A percentile compares a stretch with the other conserved stretches of the same genome.
These are phyloP conservation scores for Micronycteris hirsuta DNA, from an alignment of 2,113 vertebrate species.

Conservation along the genomic window DNA sequence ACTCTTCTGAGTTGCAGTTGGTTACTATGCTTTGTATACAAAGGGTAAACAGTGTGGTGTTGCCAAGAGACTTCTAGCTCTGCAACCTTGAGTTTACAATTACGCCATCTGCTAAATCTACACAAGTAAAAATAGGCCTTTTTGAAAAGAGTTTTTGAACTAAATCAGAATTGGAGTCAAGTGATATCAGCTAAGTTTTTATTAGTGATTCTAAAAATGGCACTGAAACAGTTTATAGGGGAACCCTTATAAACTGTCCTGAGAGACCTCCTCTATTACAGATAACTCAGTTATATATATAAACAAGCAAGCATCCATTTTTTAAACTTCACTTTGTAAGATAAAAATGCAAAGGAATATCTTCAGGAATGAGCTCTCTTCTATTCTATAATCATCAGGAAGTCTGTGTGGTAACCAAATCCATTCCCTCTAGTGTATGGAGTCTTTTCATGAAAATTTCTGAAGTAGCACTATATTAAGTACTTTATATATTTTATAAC, in stretches of 20 bases:
- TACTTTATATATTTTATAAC: neutral
- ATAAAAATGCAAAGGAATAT: neutral
- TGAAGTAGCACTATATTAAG: neutral
- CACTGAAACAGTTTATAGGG: neutral
- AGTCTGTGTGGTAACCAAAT: neutral
- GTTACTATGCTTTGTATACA: conserved; percentile 74
- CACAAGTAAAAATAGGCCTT: conserved; percentile 52
- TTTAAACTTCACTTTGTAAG: neutral
- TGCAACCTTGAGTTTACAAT: conserved; percentile 69
- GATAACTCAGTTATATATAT: neutral
- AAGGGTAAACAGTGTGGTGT: conserved; percentile 69
- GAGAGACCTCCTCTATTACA: neutral
- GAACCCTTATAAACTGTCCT: neutral
- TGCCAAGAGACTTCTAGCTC: conserved; percentile 72
- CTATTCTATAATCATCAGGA: neutral
- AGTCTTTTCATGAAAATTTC: neutral
- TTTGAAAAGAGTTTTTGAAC: conserved; percentile 63
- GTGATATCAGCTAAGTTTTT: conserved; percentile 58
- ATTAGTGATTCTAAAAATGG: conserved; percentile 7
- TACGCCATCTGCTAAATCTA: conserved; percentile 73
- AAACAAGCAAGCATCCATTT: neutral
- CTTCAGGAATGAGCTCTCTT: neutral
- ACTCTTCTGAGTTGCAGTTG: conserved; percentile 56
- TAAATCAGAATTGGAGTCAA: conserved; percentile 48
- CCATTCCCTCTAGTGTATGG: neutral